Evolutionary conservation across 1,140 invertebrate genomes (phyloP).

Genomic region (Orchesella cincta): DNA sequence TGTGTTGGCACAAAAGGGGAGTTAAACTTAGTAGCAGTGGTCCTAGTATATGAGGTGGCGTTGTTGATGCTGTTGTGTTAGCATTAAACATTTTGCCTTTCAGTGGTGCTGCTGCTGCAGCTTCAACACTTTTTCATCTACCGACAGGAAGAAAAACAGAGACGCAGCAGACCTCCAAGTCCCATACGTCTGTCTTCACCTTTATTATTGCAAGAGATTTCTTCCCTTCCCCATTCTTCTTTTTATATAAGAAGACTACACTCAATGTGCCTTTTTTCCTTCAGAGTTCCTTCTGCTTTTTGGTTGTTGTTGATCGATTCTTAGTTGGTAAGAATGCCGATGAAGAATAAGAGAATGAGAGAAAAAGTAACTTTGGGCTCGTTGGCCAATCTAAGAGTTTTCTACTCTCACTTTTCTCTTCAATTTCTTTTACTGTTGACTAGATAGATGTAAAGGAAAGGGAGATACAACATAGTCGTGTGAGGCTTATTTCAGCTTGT

Average conservation of each 20-base stretch:
- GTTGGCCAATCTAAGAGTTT: constrained; percentile 26
- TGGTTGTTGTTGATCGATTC: constrained; percentile 15
- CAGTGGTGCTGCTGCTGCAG: too few relatives aligned
- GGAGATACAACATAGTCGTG: too few relatives aligned
- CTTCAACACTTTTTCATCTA: too few relatives aligned
- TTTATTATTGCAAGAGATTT: neutral
- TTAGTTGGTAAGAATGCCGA: neutral
- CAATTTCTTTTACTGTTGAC: too few relatives aligned
- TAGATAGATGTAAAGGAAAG: too few relatives aligned
- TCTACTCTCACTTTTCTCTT: too few relatives aligned
- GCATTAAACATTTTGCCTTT: too few relatives aligned
- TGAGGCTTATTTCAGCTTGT: too few relatives aligned
- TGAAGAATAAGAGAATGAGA: neutral
- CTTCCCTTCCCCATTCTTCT: neutral
- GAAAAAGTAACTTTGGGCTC: neutral
- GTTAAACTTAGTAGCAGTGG: too few relatives aligned
- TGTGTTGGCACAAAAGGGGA: too few relatives aligned
- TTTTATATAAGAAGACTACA: neutral
- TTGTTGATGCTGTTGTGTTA: too few relatives aligned
- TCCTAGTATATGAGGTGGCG: too few relatives aligned
- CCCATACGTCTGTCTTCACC: neutral
- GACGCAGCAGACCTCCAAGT: neutral
- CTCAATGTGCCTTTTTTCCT: neutral
- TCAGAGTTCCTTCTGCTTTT: neutral
- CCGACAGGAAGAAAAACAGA: neutral